Evolutionary conservation across 1,140 invertebrate species (phyloP), one percentile per base, ranked within the genome.

Genomic region (Oncopodura yosiiana): DNA sequence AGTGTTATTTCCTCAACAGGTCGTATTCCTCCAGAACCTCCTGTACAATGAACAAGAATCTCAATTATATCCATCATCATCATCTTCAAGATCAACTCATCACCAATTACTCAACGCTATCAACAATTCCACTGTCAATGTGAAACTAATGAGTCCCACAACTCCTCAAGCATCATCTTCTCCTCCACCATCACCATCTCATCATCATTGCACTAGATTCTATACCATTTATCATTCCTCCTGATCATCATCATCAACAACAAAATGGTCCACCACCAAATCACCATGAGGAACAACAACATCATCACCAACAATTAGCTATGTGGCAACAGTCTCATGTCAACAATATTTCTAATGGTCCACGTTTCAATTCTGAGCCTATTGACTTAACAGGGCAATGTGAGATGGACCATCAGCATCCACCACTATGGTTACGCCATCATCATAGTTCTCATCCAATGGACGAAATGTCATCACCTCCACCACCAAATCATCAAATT

Each of bases 251-350:
- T 42, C 56, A 56, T 21, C 49, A 54, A 6, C 61, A 36, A 8
- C 57, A 39, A 21, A 43, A n/a, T n/a, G n/a, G n/a, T n/a, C n/a
- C 29, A 30, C 49, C 38, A 16, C 44, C 41, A 12, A 21, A 39
- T 32, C 51, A 56, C 16, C 51, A 50, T 34, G 57, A 55, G 9
- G 39, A 27, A 12, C 16, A 26, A 14, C 41, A 44, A 24, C 19
- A 19, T 11, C 30, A 38, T 21, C 21, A 30, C 11, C 60, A 81
- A 19, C 79, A 80, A 14, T 78, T 80, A 9, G 74, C 76, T 18
- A 74, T 77, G 5, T 74, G 8, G 74, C 75, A 68, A 69, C 27
- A 67, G 69, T 24, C 68, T 68, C 49, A 67, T 68, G 1, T 68
- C 69, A n/a, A 53, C 70, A 48, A 69, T 71, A 11, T 69, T 69